Percentiles rank a stretch among this genome's conserved stretches.
Conservation (phyloP, 64 coral and sea anemone species). For the Pachyseris speciosa region DNA sequence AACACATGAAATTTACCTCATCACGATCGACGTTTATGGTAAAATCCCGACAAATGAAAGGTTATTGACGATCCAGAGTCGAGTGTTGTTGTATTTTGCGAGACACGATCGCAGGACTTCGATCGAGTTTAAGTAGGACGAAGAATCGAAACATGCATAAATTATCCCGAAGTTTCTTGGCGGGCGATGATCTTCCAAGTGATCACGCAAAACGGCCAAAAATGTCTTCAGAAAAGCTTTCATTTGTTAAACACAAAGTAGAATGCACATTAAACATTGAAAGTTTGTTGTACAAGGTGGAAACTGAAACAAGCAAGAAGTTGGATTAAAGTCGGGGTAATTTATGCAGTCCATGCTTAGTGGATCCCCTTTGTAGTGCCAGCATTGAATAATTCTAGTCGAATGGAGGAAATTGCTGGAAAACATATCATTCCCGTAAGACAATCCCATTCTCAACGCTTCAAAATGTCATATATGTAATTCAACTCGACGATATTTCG, state of each 20-base stretch:
- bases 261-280: not conserved
- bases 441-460: too few species aligned
- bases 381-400: not conserved
- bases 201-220: not conserved
- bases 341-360: not conserved
- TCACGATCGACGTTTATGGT: too few species aligned
- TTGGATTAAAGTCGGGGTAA: not conserved
- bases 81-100: too few species aligned
- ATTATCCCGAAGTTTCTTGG: constrained; percentile 23
- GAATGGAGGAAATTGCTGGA: too few species aligned
- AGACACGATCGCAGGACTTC: not conserved
- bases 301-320: too few species aligned
- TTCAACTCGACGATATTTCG: not conserved
- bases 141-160: constrained; percentile 8
- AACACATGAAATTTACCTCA: not conserved
- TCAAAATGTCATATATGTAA: not conserved
- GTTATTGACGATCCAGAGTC: not conserved
- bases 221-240: not conserved
- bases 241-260: not conserved
- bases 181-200: not conserved
- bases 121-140: too few species aligned
- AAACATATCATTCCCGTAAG: not conserved
- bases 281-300: too few species aligned
- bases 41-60: not conserved
- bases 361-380: constrained; percentile 13